Base-by-base conservation (phyloP, 2,797 vertebrate species). In the Microcaecilia unicolor region DNA sequence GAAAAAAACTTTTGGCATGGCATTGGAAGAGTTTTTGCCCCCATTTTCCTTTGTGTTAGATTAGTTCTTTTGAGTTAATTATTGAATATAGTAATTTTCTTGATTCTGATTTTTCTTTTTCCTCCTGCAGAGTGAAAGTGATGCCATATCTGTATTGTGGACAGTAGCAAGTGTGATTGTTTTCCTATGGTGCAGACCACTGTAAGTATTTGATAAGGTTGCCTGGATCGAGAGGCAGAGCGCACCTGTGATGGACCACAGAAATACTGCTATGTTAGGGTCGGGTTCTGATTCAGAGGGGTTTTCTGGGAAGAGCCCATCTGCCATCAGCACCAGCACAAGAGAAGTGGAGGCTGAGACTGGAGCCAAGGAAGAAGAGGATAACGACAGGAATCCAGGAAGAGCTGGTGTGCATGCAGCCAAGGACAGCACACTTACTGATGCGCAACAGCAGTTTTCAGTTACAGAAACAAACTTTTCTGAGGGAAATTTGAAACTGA, bases 391-490 rank as follows among this genome's bases (percentile, higher is more conserved):
- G 53, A 55, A 31, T 23, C 22, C 59, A 12, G 79, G 75, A 28
- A 58, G 43, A 20, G 52, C 18, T 18, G 9, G 8, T 8, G 1
- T 14, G 0, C 70, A 73, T 20, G 1, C 41, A 9, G 64, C 66
- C 2, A 54, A 52, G 17, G 32, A 35, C 3, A 67, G 60, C 17
- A 41, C 56, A 6, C 40, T 44, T 36, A 20, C 44, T 5, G 72
- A 75, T 27, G 61, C 67, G 1, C 81, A 83, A 52, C 88, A 90
- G 4, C 88, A 93, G 28, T 97, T 98, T 67, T 98, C 91, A 1
- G 88, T 98, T 64, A 98, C 93, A 48, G 91, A 97, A 60, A 93
- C 91, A 1, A 89, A 86, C 70, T 90, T 90, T 58, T 80, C 92
- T 0, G 94, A 97, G 57, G 92, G 86, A 13, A 92, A 89, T 58